Evolutionary conservation across 2,888 invertebrate genomes (phyloP).

Genomic region (Malacosoma neustria): DNA sequence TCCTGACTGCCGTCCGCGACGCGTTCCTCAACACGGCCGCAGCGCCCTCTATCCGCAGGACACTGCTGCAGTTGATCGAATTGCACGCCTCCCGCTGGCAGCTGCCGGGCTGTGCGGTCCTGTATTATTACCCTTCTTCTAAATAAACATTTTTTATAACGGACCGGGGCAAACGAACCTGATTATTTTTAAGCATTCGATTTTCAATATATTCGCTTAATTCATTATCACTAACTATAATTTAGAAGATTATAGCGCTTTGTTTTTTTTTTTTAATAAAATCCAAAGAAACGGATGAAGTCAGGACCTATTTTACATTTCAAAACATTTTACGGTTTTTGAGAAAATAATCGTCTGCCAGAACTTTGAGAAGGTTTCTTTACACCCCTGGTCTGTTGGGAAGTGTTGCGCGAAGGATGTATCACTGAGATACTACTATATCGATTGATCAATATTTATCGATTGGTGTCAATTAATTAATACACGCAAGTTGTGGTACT

Average conservation of each 20-base stretch:
- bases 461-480: constrained; percentile 4
- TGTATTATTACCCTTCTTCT: constrained; percentile 87
- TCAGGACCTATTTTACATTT: no score
- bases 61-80: constrained; percentile 91
- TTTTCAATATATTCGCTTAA: no score
- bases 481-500: constrained; percentile 1
- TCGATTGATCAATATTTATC: background rate
- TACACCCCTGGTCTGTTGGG: background rate
- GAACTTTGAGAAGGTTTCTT: no score
- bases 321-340: no score
- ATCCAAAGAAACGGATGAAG: no score
- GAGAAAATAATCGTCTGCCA: no score
- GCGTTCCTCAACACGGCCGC: constrained; percentile 87
- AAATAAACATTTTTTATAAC: constrained; percentile 36
- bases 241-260: no score
- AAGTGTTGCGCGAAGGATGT: background rate
- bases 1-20: constrained; percentile 87
- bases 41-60: constrained; percentile 85
- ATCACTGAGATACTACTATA: background rate
- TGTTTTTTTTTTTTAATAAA: no score
- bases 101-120: constrained; percentile 89
- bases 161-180: background rate
- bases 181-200: background rate
- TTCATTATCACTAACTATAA: no score
- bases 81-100: constrained; percentile 94